Conservation (phyloP, 2,113 vertebrate genomes). For the Menidia beryllina region DNA sequence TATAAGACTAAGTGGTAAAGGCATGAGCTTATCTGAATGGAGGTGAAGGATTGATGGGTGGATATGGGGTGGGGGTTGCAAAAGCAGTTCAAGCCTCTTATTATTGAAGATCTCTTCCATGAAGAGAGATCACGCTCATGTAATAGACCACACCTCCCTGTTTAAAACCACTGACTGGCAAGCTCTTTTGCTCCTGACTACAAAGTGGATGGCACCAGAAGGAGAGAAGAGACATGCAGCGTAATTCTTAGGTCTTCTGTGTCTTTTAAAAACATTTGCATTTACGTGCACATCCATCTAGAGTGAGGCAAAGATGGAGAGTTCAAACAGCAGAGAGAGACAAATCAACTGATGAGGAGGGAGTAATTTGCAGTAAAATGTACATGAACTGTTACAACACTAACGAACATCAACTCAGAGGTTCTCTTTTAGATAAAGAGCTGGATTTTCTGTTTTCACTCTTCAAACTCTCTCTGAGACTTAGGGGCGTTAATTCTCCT, state of each 20-base stretch:
- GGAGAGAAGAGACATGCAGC: constrained; percentile 9
- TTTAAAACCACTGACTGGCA: constrained; percentile 45
- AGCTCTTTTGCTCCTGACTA: constrained; percentile 10
- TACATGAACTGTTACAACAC: constrained; percentile 48
- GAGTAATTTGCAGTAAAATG: constrained; percentile 39
- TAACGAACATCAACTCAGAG: constrained; percentile 65
- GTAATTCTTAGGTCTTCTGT: not conserved
- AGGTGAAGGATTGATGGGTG: constrained; percentile 63
- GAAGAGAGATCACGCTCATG: constrained; percentile 39
- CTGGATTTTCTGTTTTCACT: constrained; percentile 50
- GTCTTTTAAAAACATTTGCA: constrained; percentile 6
- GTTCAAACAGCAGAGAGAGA: constrained; percentile 24
- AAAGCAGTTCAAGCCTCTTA: constrained; percentile 69
- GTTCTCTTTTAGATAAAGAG: constrained; percentile 66
- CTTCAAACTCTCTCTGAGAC: constrained; percentile 71
- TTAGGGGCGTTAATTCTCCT: constrained; percentile 74
- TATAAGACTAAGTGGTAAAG: constrained; percentile 54
- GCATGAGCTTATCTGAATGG: constrained; percentile 63
- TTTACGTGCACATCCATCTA: not conserved
- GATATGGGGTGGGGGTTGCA: constrained; percentile 49
- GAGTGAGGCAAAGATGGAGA: constrained; percentile 9
- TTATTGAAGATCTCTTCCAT: constrained; percentile 68
- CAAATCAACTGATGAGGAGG: constrained; percentile 32
- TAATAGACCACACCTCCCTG: constrained; percentile 45
- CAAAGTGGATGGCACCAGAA: not conserved